A percentile compares a stretch with the other conserved stretches of the same genome.
Conservation (phyloP, 2,888 invertebrate species). For the Agrochola macilenta region DNA sequence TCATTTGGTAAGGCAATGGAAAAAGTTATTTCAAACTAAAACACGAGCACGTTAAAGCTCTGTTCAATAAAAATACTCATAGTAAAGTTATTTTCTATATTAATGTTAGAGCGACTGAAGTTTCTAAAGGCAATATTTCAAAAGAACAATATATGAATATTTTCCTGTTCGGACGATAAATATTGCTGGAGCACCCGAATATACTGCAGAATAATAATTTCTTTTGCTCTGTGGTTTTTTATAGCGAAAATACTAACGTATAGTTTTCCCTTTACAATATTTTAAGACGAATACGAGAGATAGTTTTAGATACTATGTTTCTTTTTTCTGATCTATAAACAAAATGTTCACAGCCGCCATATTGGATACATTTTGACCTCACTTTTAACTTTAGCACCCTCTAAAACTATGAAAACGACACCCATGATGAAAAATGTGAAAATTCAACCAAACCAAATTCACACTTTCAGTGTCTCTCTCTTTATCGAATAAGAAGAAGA, state of each 20-base stretch:
- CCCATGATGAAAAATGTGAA: too few species aligned
- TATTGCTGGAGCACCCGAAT: conserved; percentile 53
- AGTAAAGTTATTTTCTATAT: conserved; percentile 50
- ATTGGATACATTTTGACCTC: too few species aligned
- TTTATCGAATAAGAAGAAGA: background rate
- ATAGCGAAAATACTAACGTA: conserved; percentile 13
- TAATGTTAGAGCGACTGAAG: conserved; percentile 39
- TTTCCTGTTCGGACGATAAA: conserved; percentile 57
- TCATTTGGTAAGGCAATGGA: conserved; percentile 9
- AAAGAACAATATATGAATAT: conserved; percentile 59
- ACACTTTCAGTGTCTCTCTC: too few species aligned
- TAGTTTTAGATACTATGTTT: background rate
- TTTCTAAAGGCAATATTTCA: conserved; percentile 57
- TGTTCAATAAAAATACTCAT: conserved; percentile 36
- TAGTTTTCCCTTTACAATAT: background rate
- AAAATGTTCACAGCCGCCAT: too few species aligned
- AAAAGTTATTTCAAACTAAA: background rate
- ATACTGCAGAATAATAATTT: conserved; percentile 43
- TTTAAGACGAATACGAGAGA: background rate
- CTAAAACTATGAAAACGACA: too few species aligned
- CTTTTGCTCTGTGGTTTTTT: conserved; percentile 30
- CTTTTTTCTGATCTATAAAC: background rate
- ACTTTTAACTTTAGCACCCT: too few species aligned
- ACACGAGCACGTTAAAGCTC: background rate
- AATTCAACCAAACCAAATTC: too few species aligned